Evolutionary conservation across 2,888 invertebrate species (phyloP), one percentile per base, ranked within the genome.

Genomic region (Coleophora flavipennella): DNA sequence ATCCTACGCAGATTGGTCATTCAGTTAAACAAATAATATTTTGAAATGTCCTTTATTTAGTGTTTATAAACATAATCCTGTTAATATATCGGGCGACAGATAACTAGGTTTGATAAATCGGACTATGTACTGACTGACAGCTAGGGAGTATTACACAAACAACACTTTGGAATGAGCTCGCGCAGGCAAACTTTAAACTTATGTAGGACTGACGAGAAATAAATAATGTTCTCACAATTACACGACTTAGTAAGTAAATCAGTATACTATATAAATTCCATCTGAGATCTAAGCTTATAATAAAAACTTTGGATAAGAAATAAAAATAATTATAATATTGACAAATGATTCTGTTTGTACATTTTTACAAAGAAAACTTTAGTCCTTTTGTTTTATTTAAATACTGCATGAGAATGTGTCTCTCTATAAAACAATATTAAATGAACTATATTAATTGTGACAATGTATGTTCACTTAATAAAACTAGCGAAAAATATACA

Each of bases 241-340:
- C 62, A 76, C 60, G 76, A 76, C 72, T 73, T 70, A 74, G 59
- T 61, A 57, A 64, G 59, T 73, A 71, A 74, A 60, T 61, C 58
- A 64, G 59, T 55, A 67, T 67, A 65, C 60, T 61, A 75, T 77
- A 76, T 62, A 69, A 70, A 72, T 70, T 75, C 68, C 71, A 52
- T 70, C 65, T 83, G 84, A 84, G 84, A 83, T 84, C 84, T 83
- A 78, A 74, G 59, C 81, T 83, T 83, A 81, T 59, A 75, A 74
- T 77, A 78, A 69, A 60, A 81, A 80, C 83, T 84, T 84, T 83
- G 84, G 83, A 83, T 80, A 73, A 71, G 69, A 38, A 75, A 75
- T 77, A 71, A 78, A 65, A 66, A 69, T 73, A 71, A 71, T 71
- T 72, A 20, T 20, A 20, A 20, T 20, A 71, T 73, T 62, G 68